Base-by-base conservation (phyloP, 2,113 vertebrate genomes). In the Elephantulus edwardii region DNA sequence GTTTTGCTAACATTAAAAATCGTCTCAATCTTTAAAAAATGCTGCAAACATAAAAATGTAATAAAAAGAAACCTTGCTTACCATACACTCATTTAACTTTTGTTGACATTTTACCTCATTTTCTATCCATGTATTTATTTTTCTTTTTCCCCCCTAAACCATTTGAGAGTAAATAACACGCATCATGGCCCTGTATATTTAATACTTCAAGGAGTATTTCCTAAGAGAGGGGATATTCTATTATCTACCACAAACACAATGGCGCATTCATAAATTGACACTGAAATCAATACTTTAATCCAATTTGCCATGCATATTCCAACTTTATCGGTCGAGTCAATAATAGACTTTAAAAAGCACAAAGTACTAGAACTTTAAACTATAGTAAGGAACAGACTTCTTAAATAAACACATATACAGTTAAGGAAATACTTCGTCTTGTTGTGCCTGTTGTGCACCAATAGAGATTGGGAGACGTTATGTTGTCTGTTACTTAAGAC, bases 1-100 rank as follows among this genome's bases (percentile, higher is more conserved):
- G 26, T 35, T 68, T 46, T 86, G 40, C 66, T 75, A 54, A 66
- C 10, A 86, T 77, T 89, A 86, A 4, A 83, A 83, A 75, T 81
- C 16, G 78, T 79, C 56, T 76, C 0, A 83, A 40, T 44, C 1
- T 70, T 48, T 10, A 88, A 72, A 88, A 72, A 83, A 30, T 62
- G 42, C 35, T 60, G 2, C 4, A 83, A 68, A 88, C 77, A 81
- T 52, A 20, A 82, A 83, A 88, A 54, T 46, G 79, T 40, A 48
- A 11, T 76, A 9, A 16, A 83, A 72, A 74, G 17, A 72, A 77
- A 0, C 64, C 3, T 16, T 58, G 80, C 62, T 30, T 71, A 30
- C 3, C 1, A 81, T 84, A 86, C 76, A 50, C 14, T 83, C 14
- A 16, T 76, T 91, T 66, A 22, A 12, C 14, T 88, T n/a, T 24